Percentiles rank a stretch among this genome's conserved stretches.
phyloP scores from a whole-genome alignment of 2,888 invertebrate species.

The Macaria notata region DNA sequence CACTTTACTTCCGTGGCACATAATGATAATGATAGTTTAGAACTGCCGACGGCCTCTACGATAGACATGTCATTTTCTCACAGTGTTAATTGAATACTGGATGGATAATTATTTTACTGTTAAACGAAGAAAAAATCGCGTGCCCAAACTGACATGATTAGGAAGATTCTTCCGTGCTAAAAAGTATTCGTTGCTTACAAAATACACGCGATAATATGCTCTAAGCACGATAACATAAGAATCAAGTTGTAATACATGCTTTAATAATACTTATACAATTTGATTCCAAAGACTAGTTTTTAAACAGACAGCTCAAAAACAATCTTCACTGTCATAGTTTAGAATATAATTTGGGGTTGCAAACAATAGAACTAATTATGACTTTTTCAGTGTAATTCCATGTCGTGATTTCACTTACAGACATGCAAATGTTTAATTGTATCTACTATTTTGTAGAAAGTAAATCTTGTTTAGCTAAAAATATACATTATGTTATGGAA shows the following conservation, averaged over 20 bases:
- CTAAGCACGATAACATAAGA: no score
- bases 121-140: conserved; percentile 44
- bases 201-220: no score
- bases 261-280: no score
- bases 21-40: conserved; percentile 60
- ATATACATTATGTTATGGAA: no score
- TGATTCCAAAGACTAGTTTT: no score
- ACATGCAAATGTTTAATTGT: neutral
- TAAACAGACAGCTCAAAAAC: conserved; percentile 13
- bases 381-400: neutral
- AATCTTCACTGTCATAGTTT: neutral
- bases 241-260: no score
- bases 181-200: no score
- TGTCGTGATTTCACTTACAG: neutral
- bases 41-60: conserved; percentile 49
- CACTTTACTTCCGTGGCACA: conserved; percentile 38
- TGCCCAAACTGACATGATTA: conserved; percentile 43
- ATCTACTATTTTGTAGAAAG: neutral
- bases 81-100: conserved; percentile 69
- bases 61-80: conserved; percentile 75
- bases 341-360: neutral
- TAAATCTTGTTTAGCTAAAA: no score
- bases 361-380: no score
- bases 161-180: neutral
- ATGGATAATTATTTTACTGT: conserved; percentile 62